These are phyloP conservation scores for Picus viridis DNA, from an alignment of 2,797 vertebrate species.

Conservation along the genomic window DNA sequence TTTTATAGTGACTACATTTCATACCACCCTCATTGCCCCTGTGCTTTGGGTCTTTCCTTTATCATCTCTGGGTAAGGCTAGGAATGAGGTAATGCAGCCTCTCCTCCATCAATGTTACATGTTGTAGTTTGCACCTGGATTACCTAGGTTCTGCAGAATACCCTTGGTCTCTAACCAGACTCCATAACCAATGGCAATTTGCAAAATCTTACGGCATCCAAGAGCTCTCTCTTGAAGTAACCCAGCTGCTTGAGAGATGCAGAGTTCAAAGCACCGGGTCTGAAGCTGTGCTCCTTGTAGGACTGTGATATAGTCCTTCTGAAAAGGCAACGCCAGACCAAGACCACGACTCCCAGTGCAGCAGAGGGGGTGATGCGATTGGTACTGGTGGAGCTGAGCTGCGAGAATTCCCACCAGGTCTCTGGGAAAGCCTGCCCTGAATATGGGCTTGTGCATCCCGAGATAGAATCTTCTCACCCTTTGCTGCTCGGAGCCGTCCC, in stretches of 20 bases:
- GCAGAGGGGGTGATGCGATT: no score
- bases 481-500: no score
- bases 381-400: background rate
- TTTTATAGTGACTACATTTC: background rate
- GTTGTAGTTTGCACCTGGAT: background rate
- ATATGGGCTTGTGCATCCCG: background rate
- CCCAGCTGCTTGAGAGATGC: background rate
- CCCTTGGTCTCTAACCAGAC: background rate
- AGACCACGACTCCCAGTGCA: background rate
- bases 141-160: background rate
- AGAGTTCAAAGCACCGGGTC: background rate
- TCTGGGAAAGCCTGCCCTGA: background rate
- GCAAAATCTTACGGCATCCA: background rate
- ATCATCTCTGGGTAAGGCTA: background rate
- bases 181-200: accelerated
- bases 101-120: background rate
- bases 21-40: accelerated
- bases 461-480: accelerated
- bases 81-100: background rate
- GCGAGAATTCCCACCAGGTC: background rate
- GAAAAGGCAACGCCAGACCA: background rate
- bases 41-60: background rate
- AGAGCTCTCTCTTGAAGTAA: background rate
- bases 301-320: no score
- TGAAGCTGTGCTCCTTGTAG: accelerated